Percentiles rank a stretch among this genome's conserved stretches.
Conservation (phyloP, 2,888 invertebrate genomes). For the Apamea monoglypha region DNA sequence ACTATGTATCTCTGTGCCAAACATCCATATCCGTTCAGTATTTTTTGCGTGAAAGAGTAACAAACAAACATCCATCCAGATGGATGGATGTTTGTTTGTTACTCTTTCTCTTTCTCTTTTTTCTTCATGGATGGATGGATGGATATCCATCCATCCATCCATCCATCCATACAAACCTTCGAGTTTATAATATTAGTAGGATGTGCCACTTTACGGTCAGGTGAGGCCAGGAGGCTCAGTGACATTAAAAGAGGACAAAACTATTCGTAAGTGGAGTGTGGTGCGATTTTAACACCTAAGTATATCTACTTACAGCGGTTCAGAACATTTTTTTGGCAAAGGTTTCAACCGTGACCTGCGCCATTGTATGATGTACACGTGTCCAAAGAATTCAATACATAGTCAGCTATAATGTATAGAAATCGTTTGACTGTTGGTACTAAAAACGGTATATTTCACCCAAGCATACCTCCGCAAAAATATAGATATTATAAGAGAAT, state of each 20-base stretch:
- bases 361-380: conserved; percentile 43
- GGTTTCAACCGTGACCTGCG: conserved; percentile 38
- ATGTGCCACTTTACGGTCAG: neutral
- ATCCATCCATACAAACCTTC: no score
- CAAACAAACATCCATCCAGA: no score
- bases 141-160: no score
- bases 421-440: neutral
- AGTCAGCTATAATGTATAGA: neutral
- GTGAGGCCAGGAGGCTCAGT: neutral
- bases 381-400: conserved; percentile 22
- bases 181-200: no score
- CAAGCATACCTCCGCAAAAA: neutral
- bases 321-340: conserved; percentile 44
- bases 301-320: conserved; percentile 14
- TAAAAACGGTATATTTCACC: neutral
- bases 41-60: no score
- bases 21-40: no score
- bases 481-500: neutral
- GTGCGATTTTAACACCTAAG: conserved; percentile 18
- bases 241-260: neutral
- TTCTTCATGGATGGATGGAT: no score
- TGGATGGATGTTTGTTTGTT: no score
- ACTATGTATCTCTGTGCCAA: no score
- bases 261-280: neutral
- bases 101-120: no score